These are phyloP conservation scores for Eupeodes corollae DNA, from an alignment of 1,140 invertebrate species.

Conservation along the genomic window DNA sequence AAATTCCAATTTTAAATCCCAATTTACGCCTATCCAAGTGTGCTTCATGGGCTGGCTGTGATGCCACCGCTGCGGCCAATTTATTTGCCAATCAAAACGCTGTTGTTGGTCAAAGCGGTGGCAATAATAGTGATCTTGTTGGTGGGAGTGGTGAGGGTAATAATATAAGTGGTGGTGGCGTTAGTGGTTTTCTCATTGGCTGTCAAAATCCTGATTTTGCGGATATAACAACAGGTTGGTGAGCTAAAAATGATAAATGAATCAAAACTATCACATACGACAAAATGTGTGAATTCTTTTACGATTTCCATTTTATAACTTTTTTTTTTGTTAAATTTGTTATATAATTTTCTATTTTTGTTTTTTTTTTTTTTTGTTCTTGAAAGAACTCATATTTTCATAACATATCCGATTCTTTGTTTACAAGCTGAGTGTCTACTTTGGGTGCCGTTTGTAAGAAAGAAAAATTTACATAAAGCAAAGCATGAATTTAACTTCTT, in stretches of 20 bases:
- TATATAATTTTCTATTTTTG: neutral
- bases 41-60: slow-evolving; percentile 44
- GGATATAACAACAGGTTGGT: slow-evolving; percentile 40
- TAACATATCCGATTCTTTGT: too few relatives aligned
- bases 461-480: too few relatives aligned
- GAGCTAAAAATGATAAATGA: slow-evolving; percentile 17
- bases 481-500: too few relatives aligned
- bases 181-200: slow-evolving; percentile 9
- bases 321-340: too few relatives aligned
- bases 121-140: slow-evolving; percentile 1
- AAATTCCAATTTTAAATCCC: slow-evolving; percentile 27
- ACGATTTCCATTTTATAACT: neutral
- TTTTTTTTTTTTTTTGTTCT: neutral
- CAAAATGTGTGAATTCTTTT: slow-evolving; percentile 1
- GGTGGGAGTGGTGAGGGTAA: neutral
- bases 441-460: too few relatives aligned
- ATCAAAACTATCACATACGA: slow-evolving; percentile 8
- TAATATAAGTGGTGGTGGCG: slow-evolving; percentile 4
- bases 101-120: too few relatives aligned
- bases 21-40: slow-evolving; percentile 41
- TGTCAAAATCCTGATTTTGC: slow-evolving; percentile 25
- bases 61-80: slow-evolving; percentile 6
- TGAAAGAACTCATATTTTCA: neutral
- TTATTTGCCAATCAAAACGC: neutral
- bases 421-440: too few relatives aligned